Evolutionary conservation across 2,797 vertebrate genomes (phyloP), one percentile per base, ranked within the genome.

Genomic region (Phrynocephalus forsythii): DNA sequence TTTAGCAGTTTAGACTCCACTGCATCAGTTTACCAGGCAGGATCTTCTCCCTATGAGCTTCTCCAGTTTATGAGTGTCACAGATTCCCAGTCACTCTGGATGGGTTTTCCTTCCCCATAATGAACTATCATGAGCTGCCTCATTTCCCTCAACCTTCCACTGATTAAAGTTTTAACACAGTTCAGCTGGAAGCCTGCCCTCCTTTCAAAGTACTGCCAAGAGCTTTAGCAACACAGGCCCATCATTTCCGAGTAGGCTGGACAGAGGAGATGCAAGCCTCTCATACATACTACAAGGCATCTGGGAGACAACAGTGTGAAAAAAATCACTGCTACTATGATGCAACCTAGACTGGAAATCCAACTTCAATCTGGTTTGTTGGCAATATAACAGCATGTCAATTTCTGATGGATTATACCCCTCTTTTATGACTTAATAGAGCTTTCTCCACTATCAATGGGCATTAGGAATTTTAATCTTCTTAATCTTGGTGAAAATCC

Each of bases 351-450:
- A 52, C 87, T 93, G 89, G 91, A 95, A 95, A 93, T 85, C 1
- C 86, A 86, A 86, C 79, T 85, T 87, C 87, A 72, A 30, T 75
- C 90, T 93, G 90, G 79, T 68, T 90, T 93, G 89, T 60, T 92
- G 82, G 89, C 0, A 0, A 77, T 88, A 92, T 87, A 94, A 90
- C 83, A 89, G 63, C 1, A 0, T 0, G 0, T 16, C 82, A 86
- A 88, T 92, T 94, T 94, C 88, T 90, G 92, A 81, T 88, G 82
- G 91, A 94, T 96, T 93, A 94, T 86, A 87, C 87, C 91, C 88
- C 91, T 86, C 28, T 94, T 94, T 93, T 87, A 92, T 73, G 63
- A 95, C 85, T 95, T 93, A 90, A 90, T 93, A 94, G 89, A 93
- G 91, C 86, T 89, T 91, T 93, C 92, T 86, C 90, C 90, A 91